Percentiles rank a stretch among this genome's conserved stretches.
Evolutionary conservation across 1,140 invertebrate genomes (phyloP).

Genomic region (Babylonia areolata): DNA sequence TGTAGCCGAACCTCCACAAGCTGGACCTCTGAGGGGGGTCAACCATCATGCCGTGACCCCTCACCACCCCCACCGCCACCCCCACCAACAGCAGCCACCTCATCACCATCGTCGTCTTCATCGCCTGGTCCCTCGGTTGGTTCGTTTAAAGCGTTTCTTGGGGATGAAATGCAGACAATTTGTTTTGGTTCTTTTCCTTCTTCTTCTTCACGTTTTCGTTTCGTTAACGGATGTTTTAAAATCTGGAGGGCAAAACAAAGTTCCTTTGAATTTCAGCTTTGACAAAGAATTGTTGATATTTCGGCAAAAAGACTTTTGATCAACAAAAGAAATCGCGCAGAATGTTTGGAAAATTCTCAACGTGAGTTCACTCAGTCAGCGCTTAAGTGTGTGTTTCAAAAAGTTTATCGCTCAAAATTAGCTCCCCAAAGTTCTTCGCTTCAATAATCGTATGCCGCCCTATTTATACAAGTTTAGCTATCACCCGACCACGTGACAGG

Average conservation of each 20-base stretch:
- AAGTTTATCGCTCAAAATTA: no score
- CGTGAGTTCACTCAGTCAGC: background rate
- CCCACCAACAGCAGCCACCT: background rate
- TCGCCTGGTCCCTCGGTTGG: background rate
- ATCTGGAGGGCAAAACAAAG: no score
- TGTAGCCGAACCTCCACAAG: slow-evolving; percentile 93
- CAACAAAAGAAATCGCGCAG: no score
- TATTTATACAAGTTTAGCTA: background rate
- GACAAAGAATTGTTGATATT: no score
- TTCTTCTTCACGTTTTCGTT: background rate
- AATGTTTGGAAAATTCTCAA: background rate
- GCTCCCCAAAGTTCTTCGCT: background rate
- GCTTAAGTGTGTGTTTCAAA: no score
- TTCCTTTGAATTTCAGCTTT: no score
- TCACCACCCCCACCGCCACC: slow-evolving; percentile 4
- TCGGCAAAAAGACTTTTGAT: no score
- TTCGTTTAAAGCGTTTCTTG: background rate
- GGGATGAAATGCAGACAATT: background rate
- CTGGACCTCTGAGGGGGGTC: slow-evolving; percentile 92
- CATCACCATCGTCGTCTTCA: background rate
- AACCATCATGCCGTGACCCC: slow-evolving; percentile 88
- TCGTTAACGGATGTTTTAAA: no score
- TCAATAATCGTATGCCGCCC: background rate
- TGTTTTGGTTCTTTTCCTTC: background rate
- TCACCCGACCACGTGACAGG: background rate